These are phyloP conservation scores for Vidua chalybeata DNA, from an alignment of 2,113 vertebrate species.

Conservation along the genomic window DNA sequence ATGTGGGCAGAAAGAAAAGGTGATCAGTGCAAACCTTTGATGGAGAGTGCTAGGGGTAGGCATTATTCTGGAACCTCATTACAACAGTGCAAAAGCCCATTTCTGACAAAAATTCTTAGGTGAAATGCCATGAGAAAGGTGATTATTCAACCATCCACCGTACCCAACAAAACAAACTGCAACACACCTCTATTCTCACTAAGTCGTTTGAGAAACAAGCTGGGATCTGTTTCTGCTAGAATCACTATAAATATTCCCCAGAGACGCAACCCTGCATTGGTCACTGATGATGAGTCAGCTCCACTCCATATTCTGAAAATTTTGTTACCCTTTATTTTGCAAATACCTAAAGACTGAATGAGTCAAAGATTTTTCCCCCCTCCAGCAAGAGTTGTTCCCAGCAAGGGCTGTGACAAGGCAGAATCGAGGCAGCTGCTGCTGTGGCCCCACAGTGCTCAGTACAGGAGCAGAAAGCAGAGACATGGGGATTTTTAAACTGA, in stretches of 20 bases:
- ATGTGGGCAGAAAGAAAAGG: not conserved
- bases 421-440: not conserved
- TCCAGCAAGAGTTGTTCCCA: not conserved
- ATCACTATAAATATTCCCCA: not conserved
- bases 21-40: not conserved
- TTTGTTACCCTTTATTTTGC: not conserved
- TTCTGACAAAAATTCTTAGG: not conserved
- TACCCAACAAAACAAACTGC: not conserved
- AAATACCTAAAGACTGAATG: not conserved
- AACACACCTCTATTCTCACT: not conserved
- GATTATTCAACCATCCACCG: not conserved
- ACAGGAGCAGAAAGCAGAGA: rapidly evolving
- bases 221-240: not conserved
- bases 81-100: not conserved
- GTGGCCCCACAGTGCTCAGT: not conserved
- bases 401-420: not conserved
- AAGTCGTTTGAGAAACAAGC: not conserved
- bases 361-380: not conserved
- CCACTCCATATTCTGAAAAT: not conserved
- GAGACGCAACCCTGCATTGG: not conserved
- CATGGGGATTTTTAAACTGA: not conserved
- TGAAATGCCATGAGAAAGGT: not conserved
- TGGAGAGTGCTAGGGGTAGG: too few relatives aligned
- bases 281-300: slow-evolving; percentile 24
- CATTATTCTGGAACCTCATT: not conserved